Percentiles rank a stretch among this genome's conserved stretches.
These are phyloP conservation scores for Drosophila nr. perissopoda DNA, from an alignment of 2,888 invertebrate genomes.

Conservation along the genomic window DNA sequence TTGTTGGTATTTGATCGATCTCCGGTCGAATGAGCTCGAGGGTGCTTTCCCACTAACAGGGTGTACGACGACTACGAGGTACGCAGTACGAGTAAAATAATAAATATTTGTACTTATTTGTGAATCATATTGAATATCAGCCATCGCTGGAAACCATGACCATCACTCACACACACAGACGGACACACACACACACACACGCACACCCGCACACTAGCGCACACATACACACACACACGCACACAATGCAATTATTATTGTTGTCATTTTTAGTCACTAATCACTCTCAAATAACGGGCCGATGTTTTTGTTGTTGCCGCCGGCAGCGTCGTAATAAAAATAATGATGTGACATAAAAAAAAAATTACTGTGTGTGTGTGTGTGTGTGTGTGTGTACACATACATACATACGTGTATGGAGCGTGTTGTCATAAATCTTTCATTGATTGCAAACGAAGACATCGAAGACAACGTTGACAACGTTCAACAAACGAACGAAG, in stretches of 20 bases:
- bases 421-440: conserved; percentile 72
- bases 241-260: conserved; percentile 61
- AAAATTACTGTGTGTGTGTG: conserved; percentile 8
- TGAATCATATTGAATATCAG: conserved; percentile 58
- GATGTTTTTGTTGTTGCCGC: conserved; percentile 32
- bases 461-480: conserved; percentile 67
- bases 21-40: neutral
- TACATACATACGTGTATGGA: conserved; percentile 13
- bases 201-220: neutral
- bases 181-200: conserved; percentile 8
- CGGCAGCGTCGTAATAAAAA: conserved; percentile 76
- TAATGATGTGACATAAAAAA: conserved; percentile 77
- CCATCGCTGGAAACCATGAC: conserved; percentile 20
- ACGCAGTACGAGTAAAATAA: conserved; percentile 13
- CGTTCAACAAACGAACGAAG: conserved; percentile 34
- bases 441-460: conserved; percentile 79
- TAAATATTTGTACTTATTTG: conserved; percentile 58
- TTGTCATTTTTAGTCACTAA: conserved; percentile 71
- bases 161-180: conserved; percentile 51
- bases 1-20: neutral
- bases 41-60: neutral
- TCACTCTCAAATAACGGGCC: conserved; percentile 75
- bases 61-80: neutral
- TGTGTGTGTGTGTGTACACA: conserved; percentile 8
- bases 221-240: conserved; percentile 8